Evolutionary conservation across 1,140 invertebrate species (phyloP).

Genomic region (Lysiphlebus fabarum): DNA sequence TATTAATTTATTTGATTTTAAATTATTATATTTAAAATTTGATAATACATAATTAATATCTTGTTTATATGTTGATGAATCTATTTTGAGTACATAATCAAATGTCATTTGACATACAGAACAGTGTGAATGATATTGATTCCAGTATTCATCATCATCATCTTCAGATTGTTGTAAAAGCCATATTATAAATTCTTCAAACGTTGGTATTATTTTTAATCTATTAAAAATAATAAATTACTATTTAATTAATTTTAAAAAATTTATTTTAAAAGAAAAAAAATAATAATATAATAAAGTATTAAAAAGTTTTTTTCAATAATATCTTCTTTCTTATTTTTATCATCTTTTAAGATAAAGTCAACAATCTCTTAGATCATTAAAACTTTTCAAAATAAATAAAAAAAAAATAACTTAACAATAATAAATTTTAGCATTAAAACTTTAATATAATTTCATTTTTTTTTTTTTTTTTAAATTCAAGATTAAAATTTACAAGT

Average conservation of each 20-base stretch:
- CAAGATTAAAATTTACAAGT: too few relatives aligned
- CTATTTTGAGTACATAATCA: conserved; percentile 45
- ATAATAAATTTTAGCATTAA: too few relatives aligned
- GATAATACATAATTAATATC: conserved; percentile 41
- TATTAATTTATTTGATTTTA: conserved; percentile 31
- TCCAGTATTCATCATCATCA: conserved; percentile 50
- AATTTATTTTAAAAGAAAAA: too few relatives aligned
- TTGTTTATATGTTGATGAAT: conserved; percentile 35
- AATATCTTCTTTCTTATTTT: conserved; percentile 1
- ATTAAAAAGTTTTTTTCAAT: neutral
- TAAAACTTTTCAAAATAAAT: too few relatives aligned
- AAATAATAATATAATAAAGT: neutral
- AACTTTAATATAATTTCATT: too few relatives aligned
- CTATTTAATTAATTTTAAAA: neutral
- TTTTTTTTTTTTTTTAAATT: too few relatives aligned
- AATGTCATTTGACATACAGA: conserved; percentile 44
- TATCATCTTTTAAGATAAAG: too few relatives aligned
- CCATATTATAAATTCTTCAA: conserved; percentile 49
- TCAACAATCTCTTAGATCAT: too few relatives aligned
- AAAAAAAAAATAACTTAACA: too few relatives aligned
- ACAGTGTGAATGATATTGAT: conserved; percentile 46
- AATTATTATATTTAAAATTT: conserved; percentile 33
- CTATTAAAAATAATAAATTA: conserved; percentile 29
- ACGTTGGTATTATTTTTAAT: conserved; percentile 50
- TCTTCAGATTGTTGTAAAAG: conserved; percentile 36